phyloP scores from a whole-genome alignment of 92 coral and sea anemone genomes.

The Umimayanthus kanabou region DNA sequence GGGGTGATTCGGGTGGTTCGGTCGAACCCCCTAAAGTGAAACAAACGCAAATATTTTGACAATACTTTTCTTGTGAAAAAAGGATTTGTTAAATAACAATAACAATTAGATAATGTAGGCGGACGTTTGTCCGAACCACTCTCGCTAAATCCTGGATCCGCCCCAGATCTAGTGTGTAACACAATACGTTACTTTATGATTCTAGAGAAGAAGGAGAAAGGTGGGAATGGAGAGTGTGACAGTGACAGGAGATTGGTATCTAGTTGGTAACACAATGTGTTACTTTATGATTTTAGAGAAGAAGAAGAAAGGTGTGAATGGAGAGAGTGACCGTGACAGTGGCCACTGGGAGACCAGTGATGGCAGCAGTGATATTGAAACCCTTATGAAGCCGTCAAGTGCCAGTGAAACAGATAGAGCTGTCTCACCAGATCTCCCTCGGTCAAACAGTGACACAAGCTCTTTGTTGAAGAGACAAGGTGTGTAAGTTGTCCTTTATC shows the following conservation, averaged over 20 bases:
- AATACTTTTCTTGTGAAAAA: too few species aligned
- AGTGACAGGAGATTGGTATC: slow-evolving; percentile 51
- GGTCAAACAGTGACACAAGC: slow-evolving; percentile 82
- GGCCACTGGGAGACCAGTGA: slow-evolving; percentile 81
- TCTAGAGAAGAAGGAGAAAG: background rate
- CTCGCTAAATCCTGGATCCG: too few species aligned
- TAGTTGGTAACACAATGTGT: background rate
- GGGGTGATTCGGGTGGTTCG: too few species aligned
- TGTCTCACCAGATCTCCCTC: slow-evolving; percentile 46
- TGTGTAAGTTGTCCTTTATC: background rate
- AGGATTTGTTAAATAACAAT: too few species aligned
- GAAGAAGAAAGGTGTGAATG: slow-evolving; percentile 41
- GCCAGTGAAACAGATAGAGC: slow-evolving; percentile 38
- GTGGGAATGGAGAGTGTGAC: slow-evolving; percentile 72
- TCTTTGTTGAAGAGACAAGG: slow-evolving; percentile 45
- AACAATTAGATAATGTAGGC: too few species aligned
- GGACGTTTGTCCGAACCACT: too few species aligned
- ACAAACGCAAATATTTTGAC: too few species aligned
- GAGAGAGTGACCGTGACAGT: slow-evolving; percentile 86
- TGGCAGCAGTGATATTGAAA: slow-evolving; percentile 84
- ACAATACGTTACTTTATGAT: background rate
- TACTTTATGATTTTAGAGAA: background rate
- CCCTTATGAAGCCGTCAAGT: slow-evolving; percentile 75
- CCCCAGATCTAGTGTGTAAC: background rate
- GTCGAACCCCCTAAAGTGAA: too few species aligned